Evolutionary conservation across 2,797 vertebrate species (phyloP), one percentile per base, ranked within the genome.

Genomic region (Cossypha heuglini): DNA sequence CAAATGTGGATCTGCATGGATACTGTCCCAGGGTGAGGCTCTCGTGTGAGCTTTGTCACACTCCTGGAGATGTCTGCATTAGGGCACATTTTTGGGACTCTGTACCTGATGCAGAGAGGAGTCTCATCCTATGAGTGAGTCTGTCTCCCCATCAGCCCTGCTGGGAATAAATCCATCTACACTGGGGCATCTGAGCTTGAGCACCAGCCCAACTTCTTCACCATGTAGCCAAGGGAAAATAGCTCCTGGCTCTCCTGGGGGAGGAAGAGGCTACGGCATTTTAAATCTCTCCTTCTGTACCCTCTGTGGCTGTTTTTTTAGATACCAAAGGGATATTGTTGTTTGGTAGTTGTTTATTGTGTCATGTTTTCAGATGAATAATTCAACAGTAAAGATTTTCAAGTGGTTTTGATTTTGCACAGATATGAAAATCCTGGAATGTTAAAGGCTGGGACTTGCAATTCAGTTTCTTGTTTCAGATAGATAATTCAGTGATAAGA

Each of bases 401-500:
- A 90, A 49, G 16, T 22, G 42, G n/a, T 28, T 84, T 82, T 69
- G 35, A 37, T 91, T 86, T 85, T 52, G 29, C 46, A 58, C 16
- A 58, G 64, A 46, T 62, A 78, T 5, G 16, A 68, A 85, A 91
- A 55, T 51, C 33, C n/a, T 69, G 64, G 21, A 67, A 40, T 46
- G 15, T 38, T 68, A 72, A 18, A 86, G 45, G 25, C 54, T 68
- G 29, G 6, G 37, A 31, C 48, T 78, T 91, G 51, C 33, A 52
- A 54, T 86, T 75, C 35, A 48, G 67, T 64, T 80, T 11, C 58
- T 84, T 90, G 61, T 69, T 92, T 78, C 58, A 55, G 38, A 68
- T 88, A 94, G 90, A 77, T 78, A 83, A 86, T 94, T 94, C 59
- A 69, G 37, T 49, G 52, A 43, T 71, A 77, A 83, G 49, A 54